Percentiles rank a stretch among this genome's conserved stretches.
These are phyloP conservation scores for Tachysurus fulvidraco DNA, from an alignment of 2,113 vertebrate genomes.

Conservation along the genomic window DNA sequence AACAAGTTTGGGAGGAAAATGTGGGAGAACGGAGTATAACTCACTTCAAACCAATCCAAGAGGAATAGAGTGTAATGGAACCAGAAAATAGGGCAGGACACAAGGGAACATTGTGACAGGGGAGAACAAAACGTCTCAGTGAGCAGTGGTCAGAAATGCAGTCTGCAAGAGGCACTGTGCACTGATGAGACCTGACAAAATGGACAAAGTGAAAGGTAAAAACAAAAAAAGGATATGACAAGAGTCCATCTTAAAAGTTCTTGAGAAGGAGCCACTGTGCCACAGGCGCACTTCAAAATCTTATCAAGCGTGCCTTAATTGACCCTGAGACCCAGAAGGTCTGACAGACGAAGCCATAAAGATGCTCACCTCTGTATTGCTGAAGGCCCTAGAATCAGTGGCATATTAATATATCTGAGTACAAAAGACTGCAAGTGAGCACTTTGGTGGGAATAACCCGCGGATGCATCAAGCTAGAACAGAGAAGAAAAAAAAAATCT, in stretches of 20 bases:
- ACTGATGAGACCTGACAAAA: constrained; percentile 63
- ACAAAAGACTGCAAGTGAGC: constrained; percentile 53
- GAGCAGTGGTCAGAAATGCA: constrained; percentile 58
- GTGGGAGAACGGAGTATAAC: constrained; percentile 52
- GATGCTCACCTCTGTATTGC: constrained; percentile 50
- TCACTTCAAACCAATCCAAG: constrained; percentile 47
- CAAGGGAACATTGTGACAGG: constrained; percentile 56
- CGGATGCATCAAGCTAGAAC: constrained; percentile 18
- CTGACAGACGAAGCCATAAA: constrained; percentile 37
- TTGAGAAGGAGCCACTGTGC: constrained; percentile 7
- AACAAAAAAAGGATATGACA: constrained; percentile 46
- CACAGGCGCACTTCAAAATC: constrained; percentile 31
- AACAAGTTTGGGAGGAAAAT: constrained; percentile 24
- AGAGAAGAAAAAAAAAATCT: background rate
- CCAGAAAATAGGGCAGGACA: constrained; percentile 63
- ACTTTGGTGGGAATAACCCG: constrained; percentile 14
- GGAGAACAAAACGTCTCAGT: constrained; percentile 57
- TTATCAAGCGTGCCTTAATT: constrained; percentile 25
- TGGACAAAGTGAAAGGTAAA: constrained; percentile 46
- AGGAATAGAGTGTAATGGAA: constrained; percentile 67
- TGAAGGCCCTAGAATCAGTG: constrained; percentile 61
- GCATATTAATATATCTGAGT: constrained; percentile 59
- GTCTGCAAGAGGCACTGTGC: constrained; percentile 61
- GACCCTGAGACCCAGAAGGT: constrained; percentile 21
- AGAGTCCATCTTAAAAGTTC: constrained; percentile 46